A percentile compares a stretch with the other conserved stretches of the same genome.
phyloP scores from a whole-genome alignment of 64 coral and sea anemone genomes.

The Pachyseris speciosa region DNA sequence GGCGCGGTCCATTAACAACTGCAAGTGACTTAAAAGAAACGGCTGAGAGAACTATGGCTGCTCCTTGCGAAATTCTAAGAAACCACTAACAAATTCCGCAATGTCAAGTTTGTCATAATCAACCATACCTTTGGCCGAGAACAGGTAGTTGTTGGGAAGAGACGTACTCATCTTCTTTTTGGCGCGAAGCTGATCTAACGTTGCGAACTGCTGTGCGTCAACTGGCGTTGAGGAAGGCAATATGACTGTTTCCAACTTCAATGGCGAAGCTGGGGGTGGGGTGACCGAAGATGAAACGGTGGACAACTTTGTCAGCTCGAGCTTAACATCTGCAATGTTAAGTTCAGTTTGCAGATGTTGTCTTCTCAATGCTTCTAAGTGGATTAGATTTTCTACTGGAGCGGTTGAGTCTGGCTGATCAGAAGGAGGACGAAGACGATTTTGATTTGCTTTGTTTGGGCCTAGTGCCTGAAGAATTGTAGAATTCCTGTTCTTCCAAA shows the following conservation, averaged over 20 bases:
- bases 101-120: slow-evolving; percentile 31
- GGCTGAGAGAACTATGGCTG: slow-evolving; percentile 35
- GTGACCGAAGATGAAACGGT: not conserved
- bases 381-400: not conserved
- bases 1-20: slow-evolving; percentile 51
- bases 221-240: not conserved
- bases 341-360: not conserved
- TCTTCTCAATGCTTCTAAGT: not conserved
- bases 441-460: not conserved
- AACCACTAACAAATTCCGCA: slow-evolving; percentile 50
- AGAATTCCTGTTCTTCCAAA: not conserved
- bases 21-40: slow-evolving; percentile 46
- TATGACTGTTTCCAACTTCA: not conserved
- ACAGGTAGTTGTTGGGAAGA: slow-evolving; percentile 45
- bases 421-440: not conserved
- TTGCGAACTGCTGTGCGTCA: not conserved
- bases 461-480: not conserved
- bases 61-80: slow-evolving; percentile 52
- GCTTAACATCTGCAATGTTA: not conserved
- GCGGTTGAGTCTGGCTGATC: not conserved
- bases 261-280: not conserved
- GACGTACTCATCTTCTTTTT: not conserved
- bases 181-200: not conserved
- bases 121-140: slow-evolving; percentile 22
- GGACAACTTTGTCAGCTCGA: not conserved